phyloP scores from a whole-genome alignment of 2,113 vertebrate genomes.

The Miniopterus natalensis region DNA sequence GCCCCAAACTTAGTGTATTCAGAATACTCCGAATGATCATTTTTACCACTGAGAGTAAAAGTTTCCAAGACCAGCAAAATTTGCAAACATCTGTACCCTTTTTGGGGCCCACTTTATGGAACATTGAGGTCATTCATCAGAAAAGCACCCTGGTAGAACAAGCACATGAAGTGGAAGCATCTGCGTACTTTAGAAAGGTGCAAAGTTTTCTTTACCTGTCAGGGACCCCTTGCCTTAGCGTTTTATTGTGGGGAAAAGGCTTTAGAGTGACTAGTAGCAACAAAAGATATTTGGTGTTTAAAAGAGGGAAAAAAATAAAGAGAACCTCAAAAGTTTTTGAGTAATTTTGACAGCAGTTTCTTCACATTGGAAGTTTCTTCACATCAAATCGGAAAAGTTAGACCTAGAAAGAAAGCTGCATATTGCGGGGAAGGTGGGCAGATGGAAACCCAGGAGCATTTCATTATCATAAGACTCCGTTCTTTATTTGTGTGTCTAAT shows the following conservation, averaged over 20 bases:
- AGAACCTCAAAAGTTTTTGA: neutral
- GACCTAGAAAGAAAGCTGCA: neutral
- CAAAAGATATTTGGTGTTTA: neutral
- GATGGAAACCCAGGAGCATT: neutral
- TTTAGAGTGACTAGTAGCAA: neutral
- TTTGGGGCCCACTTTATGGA: neutral
- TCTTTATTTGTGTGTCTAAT: conserved; percentile 51
- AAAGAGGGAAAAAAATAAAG: neutral
- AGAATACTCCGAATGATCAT: neutral
- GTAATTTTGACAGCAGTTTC: neutral
- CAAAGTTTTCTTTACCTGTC: neutral
- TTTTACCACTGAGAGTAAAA: neutral
- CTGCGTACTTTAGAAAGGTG: neutral
- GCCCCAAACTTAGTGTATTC: neutral
- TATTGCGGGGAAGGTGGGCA: no score
- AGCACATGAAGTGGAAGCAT: neutral
- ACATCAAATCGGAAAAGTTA: neutral
- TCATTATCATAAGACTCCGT: accelerated
- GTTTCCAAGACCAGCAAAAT: neutral
- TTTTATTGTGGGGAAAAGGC: neutral
- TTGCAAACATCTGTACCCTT: neutral
- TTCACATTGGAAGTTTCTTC: neutral
- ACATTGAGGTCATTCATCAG: neutral
- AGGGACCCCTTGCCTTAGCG: neutral
- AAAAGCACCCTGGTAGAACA: neutral